Base-by-base conservation (phyloP, 2,888 invertebrate species). In the Unio delphinus region DNA sequence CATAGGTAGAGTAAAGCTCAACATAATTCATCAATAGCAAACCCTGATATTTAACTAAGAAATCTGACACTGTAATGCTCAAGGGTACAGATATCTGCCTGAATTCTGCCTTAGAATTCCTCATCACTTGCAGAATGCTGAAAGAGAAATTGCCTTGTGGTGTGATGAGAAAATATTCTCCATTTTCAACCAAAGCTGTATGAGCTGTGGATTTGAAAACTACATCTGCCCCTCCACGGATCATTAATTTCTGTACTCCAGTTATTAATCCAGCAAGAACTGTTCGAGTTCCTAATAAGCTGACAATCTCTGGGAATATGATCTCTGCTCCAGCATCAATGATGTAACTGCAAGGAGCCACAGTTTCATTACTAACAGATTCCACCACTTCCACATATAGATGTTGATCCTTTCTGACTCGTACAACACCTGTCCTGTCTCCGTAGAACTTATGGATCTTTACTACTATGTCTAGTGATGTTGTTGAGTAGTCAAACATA, bases 271-370 rank as follows among this genome's bases (percentile, higher is more conserved):
- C 85, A 54, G 76, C 85, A 20, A 84, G 64, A 28, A 76, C 76
- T 11, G 82, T 81, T 55, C 85, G 74, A 26, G 82, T 79, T 23
- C 85, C 85, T 23, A 80, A 56, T 28, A 85, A 68, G 67, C 84
- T 79, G 26, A 79, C 77, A 17, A 75, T 72, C 55, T 80, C 73
- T 28, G 85, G 83, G 20, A 84, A 68, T 17, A 83, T 67, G 11
- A 82, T 70, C 67, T 84, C 83, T 57, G 80, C 67, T 17, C 75
- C 82, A 28, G 67, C 67, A 61, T 85, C 84, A 61, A 81, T 79
- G 20, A 79, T 69, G 63, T 80, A 85, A 63, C 83, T 85, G 64
- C 83, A 83, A 17, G 84, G 85, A 18, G 85, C 83, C 58, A 78
- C 73, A 11, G 83, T 80, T 62, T 83, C 82, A 75, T 84, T 81